A percentile compares a stretch with the other conserved stretches of the same genome.
Conservation (phyloP, 1,140 invertebrate species). For the Rhyzopertha dominica region DNA sequence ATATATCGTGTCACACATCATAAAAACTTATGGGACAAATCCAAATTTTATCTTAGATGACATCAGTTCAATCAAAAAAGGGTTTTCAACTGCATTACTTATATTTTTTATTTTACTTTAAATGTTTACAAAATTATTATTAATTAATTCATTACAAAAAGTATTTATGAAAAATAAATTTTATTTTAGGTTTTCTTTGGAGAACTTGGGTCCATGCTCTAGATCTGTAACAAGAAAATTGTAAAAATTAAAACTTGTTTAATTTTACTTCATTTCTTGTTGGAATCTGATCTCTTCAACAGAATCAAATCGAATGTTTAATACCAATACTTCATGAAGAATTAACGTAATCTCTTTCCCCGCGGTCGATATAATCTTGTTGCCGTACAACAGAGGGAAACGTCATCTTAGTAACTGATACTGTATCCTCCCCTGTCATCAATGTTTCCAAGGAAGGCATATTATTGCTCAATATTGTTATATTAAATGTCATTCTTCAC, state of each 20-base stretch:
- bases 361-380: constrained; percentile 9
- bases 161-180: too few relatives aligned
- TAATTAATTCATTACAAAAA: too few relatives aligned
- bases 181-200: constrained; percentile 4
- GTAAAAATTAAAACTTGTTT: constrained; percentile 13
- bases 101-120: constrained; percentile 3
- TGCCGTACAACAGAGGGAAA: constrained; percentile 2
- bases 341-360: constrained; percentile 2
- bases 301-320: constrained; percentile 6
- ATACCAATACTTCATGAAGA: neutral
- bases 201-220: constrained; percentile 7
- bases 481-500: neutral
- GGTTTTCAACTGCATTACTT: constrained; percentile 1
- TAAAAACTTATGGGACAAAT: neutral
- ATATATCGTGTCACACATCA: constrained; percentile 3
- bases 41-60: neutral
- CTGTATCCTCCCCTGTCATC: neutral
- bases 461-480: neutral
- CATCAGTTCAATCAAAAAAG: constrained; percentile 7
- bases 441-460: neutral
- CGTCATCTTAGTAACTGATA: constrained; percentile 2
- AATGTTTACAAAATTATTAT: constrained; percentile 1
- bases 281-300: constrained; percentile 3
- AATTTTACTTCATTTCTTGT: constrained; percentile 10
- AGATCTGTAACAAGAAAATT: constrained; percentile 8